A percentile compares a stretch with the other conserved stretches of the same genome.
phyloP scores from a whole-genome alignment of 2,888 invertebrate species.

The Schizaphis graminum region DNA sequence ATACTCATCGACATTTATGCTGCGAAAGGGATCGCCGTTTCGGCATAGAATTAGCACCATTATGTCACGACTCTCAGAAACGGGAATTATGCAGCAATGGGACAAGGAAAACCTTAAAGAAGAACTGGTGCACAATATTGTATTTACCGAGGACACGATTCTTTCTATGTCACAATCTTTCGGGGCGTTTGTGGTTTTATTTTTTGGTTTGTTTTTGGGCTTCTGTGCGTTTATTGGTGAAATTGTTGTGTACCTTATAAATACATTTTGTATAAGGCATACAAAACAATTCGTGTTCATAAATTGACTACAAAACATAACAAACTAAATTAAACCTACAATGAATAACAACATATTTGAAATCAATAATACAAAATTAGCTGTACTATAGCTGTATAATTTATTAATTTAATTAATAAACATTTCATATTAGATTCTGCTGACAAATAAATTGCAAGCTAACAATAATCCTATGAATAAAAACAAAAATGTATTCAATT shows the following conservation, averaged over 20 bases:
- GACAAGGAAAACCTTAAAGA: conserved; percentile 63
- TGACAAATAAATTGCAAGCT: conserved; percentile 27
- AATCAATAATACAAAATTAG: conserved; percentile 38
- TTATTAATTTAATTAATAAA: conserved; percentile 32
- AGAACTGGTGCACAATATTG: conserved; percentile 56
- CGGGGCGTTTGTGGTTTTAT: conserved; percentile 65
- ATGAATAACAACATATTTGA: not conserved
- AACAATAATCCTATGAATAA: conserved; percentile 32
- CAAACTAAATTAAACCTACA: not conserved
- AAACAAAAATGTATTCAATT: conserved; percentile 23
- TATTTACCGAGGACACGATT: conserved; percentile 64
- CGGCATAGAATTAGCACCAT: conserved; percentile 66
- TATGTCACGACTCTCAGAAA: conserved; percentile 66
- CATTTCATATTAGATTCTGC: conserved; percentile 21
- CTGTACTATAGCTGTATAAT: conserved; percentile 16
- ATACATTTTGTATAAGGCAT: conserved; percentile 15
- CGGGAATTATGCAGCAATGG: conserved; percentile 67
- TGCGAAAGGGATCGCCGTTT: conserved; percentile 67
- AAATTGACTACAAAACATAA: not conserved
- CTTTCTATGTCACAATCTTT: conserved; percentile 64
- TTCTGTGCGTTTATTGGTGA: conserved; percentile 61
- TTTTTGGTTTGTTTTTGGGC: conserved; percentile 62
- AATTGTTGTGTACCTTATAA: conserved; percentile 37
- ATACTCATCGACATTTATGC: conserved; percentile 67
- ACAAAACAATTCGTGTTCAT: conserved; percentile 37